Evolutionary conservation across 1,140 invertebrate genomes (phyloP), one percentile per base, ranked within the genome.

Genomic region (Hypsibius dujardini): DNA sequence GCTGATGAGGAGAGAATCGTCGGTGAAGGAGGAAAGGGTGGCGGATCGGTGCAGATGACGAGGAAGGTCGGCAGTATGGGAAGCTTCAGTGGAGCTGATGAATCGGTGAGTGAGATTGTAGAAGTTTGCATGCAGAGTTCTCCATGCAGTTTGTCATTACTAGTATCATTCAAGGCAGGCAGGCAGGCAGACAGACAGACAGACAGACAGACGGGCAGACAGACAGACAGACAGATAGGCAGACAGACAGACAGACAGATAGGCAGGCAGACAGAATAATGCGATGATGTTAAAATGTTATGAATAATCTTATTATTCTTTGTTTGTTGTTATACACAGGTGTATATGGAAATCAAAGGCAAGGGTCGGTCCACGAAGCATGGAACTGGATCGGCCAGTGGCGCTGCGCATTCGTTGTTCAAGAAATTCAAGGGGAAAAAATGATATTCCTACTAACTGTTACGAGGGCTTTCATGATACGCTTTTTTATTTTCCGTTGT

Each of bases 11-110:
- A 98, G 80, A 85, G 86, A 76, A 82, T 90, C 75, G 85, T 86
- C 3, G 87, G 86, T 0, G 88, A 50, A n/a, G 46, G 42, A 42
- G 28, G 50, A 7, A 2, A 46, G 45, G 47, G 28, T 46, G 71
- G 45, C 40, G 59, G n/a, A 12, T 46, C 56, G 59, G n/a, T 46
- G 3, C 72, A 84, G 79, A 76, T 83, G 74, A 76, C 79, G 74
- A 81, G 84, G 42, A 83, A 85, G 73, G 76, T 82, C 71, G 92
- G 90, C 42, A 88, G 85, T 62, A 87, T 96, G 80, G 85, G 87
- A 71, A 94, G 91, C 0, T 86, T 97, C 81, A 95, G 93, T 0
- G 94, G 94, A 72, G 93, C 89, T 60, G 94, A 98, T 80, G 92
- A 96, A 82, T 87, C 90, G 59, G 86, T 67, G 28, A 28, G 28